Evolutionary conservation across 2,888 invertebrate species (phyloP), one percentile per base, ranked within the genome.

Genomic region (Gastracanthus pulcherrimus): DNA sequence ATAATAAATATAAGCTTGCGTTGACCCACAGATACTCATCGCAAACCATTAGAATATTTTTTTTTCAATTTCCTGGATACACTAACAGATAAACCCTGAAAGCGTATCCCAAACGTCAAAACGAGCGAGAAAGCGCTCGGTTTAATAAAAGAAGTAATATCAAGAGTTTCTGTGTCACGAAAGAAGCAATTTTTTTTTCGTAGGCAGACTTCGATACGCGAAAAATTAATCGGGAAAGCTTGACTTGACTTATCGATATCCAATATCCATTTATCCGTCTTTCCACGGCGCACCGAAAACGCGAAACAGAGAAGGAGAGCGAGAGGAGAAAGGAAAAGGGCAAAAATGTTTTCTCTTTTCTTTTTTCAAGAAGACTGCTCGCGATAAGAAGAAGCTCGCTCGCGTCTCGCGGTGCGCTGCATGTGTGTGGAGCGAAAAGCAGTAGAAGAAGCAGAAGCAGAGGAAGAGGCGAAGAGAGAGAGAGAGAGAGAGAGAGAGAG

Each of bases 181-280:
- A 51, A 64, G 13, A 69, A 66, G 41, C 48, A 71, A 70, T 78
- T 80, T 82, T 82, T 80, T 81, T 75, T 26, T 26, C 41, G 45
- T 77, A 74, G 67, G 69, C 64, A 23, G 64, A 36, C 60, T 66
- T 16, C 7, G 60, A 74, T 72, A 67, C 75, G 78, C 67, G 81
- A 83, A 83, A 83, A 83, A 81, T 83, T 83, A 83, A 83, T 83
- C 81, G 83, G 51, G 74, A 70, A 80, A 74, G 80, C 71, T 76
- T 51, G 75, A 67, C 70, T 83, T 81, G 76, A 83, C 81, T 83
- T 81, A 83, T 83, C 83, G 83, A 83, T 80, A 81, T 83, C 81
- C 81, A 83, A 83, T 83, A 77, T 81, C 83, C 81, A 83, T 83
- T 81, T 81, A 81, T 83, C 79, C 83, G 76, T 83, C 76, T 79